Percentiles rank a stretch among this genome's conserved stretches.
These are phyloP conservation scores for Ianthella basta DNA, from an alignment of 37 sponge, comb jelly and placozoan species.

Conservation along the genomic window DNA sequence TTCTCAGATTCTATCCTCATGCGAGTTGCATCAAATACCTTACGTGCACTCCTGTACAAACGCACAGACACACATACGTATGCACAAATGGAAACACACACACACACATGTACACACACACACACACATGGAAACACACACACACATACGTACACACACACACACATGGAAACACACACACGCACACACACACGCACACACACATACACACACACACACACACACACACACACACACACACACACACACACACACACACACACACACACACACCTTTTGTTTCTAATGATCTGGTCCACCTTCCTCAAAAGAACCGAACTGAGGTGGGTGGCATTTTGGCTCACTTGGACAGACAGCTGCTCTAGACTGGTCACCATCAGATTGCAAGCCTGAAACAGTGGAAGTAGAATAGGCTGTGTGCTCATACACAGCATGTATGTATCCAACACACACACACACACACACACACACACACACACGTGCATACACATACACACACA, in stretches of 20 bases:
- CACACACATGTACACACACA: too few species aligned
- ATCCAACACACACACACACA: constrained; percentile 43
- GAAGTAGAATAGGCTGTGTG: too few species aligned
- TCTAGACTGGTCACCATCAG: constrained; percentile 43
- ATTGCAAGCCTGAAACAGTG: constrained; percentile 62
- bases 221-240: constrained; percentile 15
- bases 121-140: neutral
- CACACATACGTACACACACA: neutral
- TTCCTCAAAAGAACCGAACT: constrained; percentile 22
- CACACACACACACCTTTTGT: constrained; percentile 48
- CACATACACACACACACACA: neutral
- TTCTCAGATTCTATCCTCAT: neutral
- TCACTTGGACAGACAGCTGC: constrained; percentile 37
- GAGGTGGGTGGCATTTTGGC: constrained; percentile 37
- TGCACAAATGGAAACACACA: too few species aligned
- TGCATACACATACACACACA: constrained; percentile 34
- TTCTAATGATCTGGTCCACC: constrained; percentile 60
- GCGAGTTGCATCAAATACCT: constrained; percentile 19
- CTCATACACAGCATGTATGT: neutral
- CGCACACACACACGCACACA: constrained; percentile 30
- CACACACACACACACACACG: constrained; percentile 27
- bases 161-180: neutral
- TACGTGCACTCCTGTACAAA: constrained; percentile 31
- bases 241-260: constrained; percentile 2
- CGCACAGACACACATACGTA: constrained; percentile 15